These are phyloP conservation scores for Phainopepla nitens DNA, from an alignment of 2,113 vertebrate genomes.

Conservation along the genomic window DNA sequence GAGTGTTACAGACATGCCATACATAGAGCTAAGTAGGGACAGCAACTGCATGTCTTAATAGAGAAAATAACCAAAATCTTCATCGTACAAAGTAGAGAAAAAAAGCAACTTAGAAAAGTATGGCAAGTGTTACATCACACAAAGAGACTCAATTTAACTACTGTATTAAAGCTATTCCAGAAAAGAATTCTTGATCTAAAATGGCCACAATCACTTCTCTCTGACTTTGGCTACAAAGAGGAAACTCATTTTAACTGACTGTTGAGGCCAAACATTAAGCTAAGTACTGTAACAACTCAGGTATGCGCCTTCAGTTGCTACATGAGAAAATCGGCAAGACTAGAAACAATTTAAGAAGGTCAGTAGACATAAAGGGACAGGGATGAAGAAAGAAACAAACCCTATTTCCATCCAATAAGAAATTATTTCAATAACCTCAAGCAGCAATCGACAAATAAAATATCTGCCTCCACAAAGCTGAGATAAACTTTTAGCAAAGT, in stretches of 20 bases:
- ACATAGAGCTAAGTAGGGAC: background rate
- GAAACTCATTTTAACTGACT: background rate
- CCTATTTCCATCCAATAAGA: background rate
- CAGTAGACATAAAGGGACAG: background rate
- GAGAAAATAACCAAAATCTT: fast-evolving
- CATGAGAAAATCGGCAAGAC: background rate
- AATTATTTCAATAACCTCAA: background rate
- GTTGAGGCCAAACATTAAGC: background rate
- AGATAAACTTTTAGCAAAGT: background rate
- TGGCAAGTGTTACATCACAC: background rate
- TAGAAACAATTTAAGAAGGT: background rate
- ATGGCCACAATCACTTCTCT: background rate
- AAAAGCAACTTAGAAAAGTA: background rate
- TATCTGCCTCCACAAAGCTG: background rate
- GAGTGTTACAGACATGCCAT: background rate
- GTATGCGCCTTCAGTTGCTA: background rate
- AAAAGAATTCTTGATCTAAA: background rate
- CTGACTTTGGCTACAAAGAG: background rate
- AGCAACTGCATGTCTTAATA: background rate
- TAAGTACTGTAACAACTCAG: background rate
- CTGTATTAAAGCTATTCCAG: background rate
- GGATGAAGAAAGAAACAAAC: background rate
- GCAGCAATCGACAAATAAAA: background rate
- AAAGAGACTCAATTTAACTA: background rate
- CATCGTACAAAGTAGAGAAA: fast-evolving